A percentile compares a stretch with the other conserved stretches of the same genome.
Evolutionary conservation across 2,888 invertebrate species (phyloP).

Genomic region (Erpobdella octoculata): DNA sequence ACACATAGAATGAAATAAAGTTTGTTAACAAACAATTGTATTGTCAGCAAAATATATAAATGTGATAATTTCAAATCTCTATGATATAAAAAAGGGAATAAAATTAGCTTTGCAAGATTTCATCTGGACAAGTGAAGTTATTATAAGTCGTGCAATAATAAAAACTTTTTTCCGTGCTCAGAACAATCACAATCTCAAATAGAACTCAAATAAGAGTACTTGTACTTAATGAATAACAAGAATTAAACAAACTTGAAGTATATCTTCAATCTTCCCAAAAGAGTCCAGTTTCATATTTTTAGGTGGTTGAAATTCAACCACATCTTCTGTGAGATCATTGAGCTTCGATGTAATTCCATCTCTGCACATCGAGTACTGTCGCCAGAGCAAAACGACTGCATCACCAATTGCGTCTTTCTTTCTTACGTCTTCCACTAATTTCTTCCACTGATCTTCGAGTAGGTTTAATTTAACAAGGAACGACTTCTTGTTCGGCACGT

Average conservation of each 20-base stretch:
- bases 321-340: neutral
- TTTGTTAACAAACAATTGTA: neutral
- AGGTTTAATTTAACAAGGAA: neutral
- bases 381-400: neutral
- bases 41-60: too few species aligned
- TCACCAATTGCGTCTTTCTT: neutral
- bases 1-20: neutral
- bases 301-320: neutral
- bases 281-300: neutral
- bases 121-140: too few species aligned
- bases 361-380: neutral
- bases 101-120: too few species aligned
- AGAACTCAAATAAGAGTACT: too few species aligned
- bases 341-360: neutral
- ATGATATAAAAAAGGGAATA: too few species aligned
- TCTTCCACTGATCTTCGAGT: neutral
- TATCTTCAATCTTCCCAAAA: neutral
- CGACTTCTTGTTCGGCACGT: neutral
- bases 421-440: neutral
- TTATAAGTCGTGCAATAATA: too few species aligned
- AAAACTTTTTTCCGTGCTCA: too few species aligned
- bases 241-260: neutral
- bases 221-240: too few species aligned
- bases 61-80: too few species aligned
- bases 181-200: too few species aligned